Base-by-base conservation (phyloP, 2,113 vertebrate species). In the Circaetus gallicus region DNA sequence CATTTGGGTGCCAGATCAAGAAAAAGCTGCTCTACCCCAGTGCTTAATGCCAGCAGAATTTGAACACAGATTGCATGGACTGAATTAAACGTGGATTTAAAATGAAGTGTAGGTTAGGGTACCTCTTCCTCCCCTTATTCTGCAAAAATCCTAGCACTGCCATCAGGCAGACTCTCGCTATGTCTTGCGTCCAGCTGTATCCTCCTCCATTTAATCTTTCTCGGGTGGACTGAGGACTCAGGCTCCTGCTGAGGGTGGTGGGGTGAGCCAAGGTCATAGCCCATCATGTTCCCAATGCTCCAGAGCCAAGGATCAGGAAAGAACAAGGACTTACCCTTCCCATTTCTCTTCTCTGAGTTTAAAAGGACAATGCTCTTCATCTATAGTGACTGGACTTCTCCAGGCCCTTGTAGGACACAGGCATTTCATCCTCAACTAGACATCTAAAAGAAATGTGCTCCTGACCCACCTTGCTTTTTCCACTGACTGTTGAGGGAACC, bases 381-480 rank as follows among this genome's bases (percentile, higher is more conserved):
- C n/a, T 45, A 0, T 1, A 45, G 42, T 11, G 14, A 40, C 28
- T 52, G 50, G 42, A 8, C 50, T 55, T 82, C 73, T n/a, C 13
- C 5, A 28, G 62, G 1, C 20, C 40, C 47, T 42, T 9, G 26
- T 3, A 6, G 31, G 42, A 36, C 2, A 1, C 55, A 22, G 42
- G 31, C 8, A 2, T 34, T 73, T 62, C 42, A 13, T 32, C 31
- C 31, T 55, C 32, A 20, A 3, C 15, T 12, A 4, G 17, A 9
- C 3, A 1, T 13, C 15, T n/a, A 4, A 20, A 31, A 29, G 49
- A 56, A 18, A 22, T 0, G 1, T 40, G 28, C 15, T 58, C 29
- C 47, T 19, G 24, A 6, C 24, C 34, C 0, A 0, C 53, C 29
- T 32, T 5, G 0, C 5, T 24, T 62, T 19, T 29, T 3, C 28